Evolutionary conservation across 2,888 invertebrate species (phyloP).

Genomic region (Dryobotodes eremita): DNA sequence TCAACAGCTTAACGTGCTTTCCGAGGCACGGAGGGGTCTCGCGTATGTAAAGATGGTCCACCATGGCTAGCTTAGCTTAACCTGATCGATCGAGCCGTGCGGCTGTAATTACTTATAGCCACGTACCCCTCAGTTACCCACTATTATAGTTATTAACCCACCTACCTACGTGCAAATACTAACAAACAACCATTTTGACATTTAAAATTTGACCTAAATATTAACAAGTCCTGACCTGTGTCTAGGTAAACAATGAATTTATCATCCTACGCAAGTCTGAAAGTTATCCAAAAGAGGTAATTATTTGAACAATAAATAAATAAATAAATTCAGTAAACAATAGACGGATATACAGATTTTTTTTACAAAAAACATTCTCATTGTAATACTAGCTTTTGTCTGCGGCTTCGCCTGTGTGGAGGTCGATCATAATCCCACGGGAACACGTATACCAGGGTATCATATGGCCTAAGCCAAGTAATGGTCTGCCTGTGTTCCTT

Average conservation of each 20-base stretch:
- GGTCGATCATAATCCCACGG: too few relatives aligned
- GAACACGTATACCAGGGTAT: too few relatives aligned
- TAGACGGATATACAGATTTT: neutral
- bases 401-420: too few relatives aligned
- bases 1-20: too few relatives aligned
- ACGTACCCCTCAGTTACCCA: neutral
- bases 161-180: constrained; percentile 3
- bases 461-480: too few relatives aligned
- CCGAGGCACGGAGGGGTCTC: too few relatives aligned
- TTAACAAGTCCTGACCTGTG: neutral
- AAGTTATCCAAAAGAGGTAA: neutral
- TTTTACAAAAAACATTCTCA: too few relatives aligned
- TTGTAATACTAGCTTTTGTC: too few relatives aligned
- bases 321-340: neutral
- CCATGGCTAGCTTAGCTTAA: neutral
- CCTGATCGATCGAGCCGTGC: neutral
- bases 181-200: neutral
- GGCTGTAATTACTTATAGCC: neutral
- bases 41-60: neutral
- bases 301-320: neutral
- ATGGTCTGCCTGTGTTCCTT: too few relatives aligned
- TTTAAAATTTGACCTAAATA: constrained; percentile 8
- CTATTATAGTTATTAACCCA: neutral
- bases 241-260: neutral
- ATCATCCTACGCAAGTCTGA: neutral